Percentiles rank a stretch among this genome's conserved stretches.
phyloP scores from a whole-genome alignment of 35 echinoderm and acorn worm genomes.

The Lytechinus variegatus region DNA sequence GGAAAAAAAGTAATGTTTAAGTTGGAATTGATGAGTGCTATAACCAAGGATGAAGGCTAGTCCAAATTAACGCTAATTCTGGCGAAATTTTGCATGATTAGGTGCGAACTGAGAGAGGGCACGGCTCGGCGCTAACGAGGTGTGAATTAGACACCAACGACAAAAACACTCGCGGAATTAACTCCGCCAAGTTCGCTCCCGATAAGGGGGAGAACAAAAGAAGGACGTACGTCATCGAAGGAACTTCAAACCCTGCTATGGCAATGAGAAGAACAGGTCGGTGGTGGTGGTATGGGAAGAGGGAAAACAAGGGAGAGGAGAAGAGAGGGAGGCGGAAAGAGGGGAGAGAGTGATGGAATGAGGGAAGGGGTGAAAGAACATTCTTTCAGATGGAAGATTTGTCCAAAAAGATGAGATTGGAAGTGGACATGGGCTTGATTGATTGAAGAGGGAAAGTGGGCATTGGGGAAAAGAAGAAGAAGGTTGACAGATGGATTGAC shows the following conservation, averaged over 20 bases:
- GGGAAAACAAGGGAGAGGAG: neutral
- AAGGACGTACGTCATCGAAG: neutral
- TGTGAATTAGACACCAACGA: conserved; percentile 34
- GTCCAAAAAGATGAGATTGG: too few species aligned
- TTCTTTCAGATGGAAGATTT: too few species aligned
- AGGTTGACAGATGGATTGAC: too few species aligned
- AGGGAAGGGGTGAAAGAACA: too few species aligned
- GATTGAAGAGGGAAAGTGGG: too few species aligned
- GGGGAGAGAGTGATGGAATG: neutral
- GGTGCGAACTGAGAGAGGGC: conserved; percentile 32
- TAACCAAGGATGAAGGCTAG: conserved; percentile 15
- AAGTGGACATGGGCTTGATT: too few species aligned
- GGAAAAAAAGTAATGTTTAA: neutral
- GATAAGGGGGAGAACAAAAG: neutral
- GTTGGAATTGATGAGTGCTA: neutral
- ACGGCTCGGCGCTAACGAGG: conserved; percentile 23
- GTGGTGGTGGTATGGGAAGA: neutral
- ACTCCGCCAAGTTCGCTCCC: neutral
- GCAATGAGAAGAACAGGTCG: neutral
- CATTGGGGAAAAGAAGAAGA: too few species aligned
- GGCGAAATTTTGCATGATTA: conserved; percentile 38
- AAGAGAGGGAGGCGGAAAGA: neutral
- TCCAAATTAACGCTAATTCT: conserved; percentile 35
- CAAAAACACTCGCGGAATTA: conserved; percentile 42
- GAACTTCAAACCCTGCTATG: neutral